These are phyloP conservation scores for Oligia fasciuncula DNA, from an alignment of 2,888 invertebrate species.

Conservation along the genomic window DNA sequence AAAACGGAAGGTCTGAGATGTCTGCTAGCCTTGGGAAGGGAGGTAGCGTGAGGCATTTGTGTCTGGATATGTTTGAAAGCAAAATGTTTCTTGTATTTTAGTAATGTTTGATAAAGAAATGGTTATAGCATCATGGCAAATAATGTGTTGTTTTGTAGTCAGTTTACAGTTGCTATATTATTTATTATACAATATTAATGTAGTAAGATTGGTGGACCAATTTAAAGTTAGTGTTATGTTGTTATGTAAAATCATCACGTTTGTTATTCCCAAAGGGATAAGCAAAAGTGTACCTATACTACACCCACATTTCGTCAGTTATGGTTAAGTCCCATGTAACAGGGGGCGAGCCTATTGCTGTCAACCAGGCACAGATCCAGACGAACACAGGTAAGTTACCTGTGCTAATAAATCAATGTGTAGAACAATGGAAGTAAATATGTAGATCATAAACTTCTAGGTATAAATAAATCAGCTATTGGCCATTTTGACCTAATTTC, in stretches of 20 bases:
- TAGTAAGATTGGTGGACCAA: neutral
- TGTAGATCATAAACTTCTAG: neutral
- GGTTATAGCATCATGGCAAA: no score
- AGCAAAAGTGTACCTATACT: no score
- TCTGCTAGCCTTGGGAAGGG: neutral
- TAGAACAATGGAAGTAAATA: neutral
- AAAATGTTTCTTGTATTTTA: neutral
- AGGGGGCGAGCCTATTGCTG: no score
- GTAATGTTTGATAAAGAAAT: no score
- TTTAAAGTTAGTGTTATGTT: no score
- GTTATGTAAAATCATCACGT: no score
- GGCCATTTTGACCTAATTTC: neutral
- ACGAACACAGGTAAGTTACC: neutral
- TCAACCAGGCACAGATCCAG: no score
- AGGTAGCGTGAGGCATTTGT: neutral
- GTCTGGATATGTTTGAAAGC: neutral
- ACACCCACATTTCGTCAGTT: no score
- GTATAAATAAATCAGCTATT: neutral
- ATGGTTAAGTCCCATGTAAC: no score
- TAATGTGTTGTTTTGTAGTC: no score
- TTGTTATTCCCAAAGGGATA: no score
- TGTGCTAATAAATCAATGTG: neutral
- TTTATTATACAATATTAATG: neutral
- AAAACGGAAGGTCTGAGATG: neutral
- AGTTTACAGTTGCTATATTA: neutral